Evolutionary conservation across 2,113 vertebrate species (phyloP), one percentile per base, ranked within the genome.

Genomic region (Dicentrarchus labrax): DNA sequence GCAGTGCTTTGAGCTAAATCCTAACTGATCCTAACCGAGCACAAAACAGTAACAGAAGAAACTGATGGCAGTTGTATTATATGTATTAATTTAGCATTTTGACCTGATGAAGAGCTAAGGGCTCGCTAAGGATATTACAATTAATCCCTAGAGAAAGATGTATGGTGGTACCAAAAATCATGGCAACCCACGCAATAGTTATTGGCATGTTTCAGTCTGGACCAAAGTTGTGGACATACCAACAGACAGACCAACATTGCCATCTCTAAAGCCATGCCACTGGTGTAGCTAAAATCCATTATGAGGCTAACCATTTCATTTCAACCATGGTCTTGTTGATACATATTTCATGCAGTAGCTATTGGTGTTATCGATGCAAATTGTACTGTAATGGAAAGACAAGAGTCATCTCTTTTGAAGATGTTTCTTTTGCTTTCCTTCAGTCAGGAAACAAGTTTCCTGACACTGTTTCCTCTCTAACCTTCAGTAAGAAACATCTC

Each of bases 401-500:
- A 77, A 83, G 78, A 90, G 56, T 82, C 90, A 93, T 93, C 88
- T 86, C 72, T n/a, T n/a, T n/a, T 75, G 65, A 36, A 88, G 73
- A 93, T 92, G 88, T 67, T 83, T 91, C 75, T 70, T 79, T 86
- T 62, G 54, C 72, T 92, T 91, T 89, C 83, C 74, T 43, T 72
- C 9, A 21, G 78, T 11, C 80, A 72, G 82, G 86, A 93, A 93
- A 92, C 91, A 92, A 82, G 87, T 76, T 64, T 84, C 39, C 38
- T 51, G 43, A 4, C 22, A 22, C 50, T 50, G 47, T 36, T 95
- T 93, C 92, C 92, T 77, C 39, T 92, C 93, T 92, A 60, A 95
- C 94, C 93, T 94, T 92, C 60, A 94, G 64, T 72, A 76, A 48
- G 61, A 69, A 72, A 84, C 94, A 93, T 72, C 43, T 74, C 67